Base-by-base conservation (phyloP, 2,113 vertebrate species). In the Anser cygnoides region DNA sequence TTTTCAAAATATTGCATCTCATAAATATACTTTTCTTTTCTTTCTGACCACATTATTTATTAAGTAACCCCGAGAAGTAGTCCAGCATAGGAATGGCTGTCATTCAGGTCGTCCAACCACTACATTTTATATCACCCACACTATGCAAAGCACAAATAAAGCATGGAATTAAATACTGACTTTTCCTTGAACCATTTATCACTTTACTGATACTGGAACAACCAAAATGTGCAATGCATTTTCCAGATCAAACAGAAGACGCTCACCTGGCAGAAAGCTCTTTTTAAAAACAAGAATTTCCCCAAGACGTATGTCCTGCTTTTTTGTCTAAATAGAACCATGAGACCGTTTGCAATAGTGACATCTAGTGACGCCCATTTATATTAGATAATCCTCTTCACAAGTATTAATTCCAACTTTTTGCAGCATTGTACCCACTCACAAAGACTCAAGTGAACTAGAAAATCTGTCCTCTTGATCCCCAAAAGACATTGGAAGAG, bases 281-380 rank as follows among this genome's bases (percentile, higher is more conserved):
- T 44, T 92, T 52, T 18, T 31, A 35, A 62, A 19, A 37, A 18
- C 22, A 63, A 50, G 2, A 20, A 50, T 39, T 73, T 86, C 33
- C 13, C 11, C 14, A 26, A 26, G 39, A 8, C 65, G 29, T 4
- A 8, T 9, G 26, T n/a, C 19, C 9, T 57, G 57, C 21, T 67
- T 25, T 87, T 92, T 50, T 31, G 28, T 16, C 37, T 61, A 41
- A 57, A 43, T 8, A 44, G 70, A 13, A 79, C 41, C 65, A 33
- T 44, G 25, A 92, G 92, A 75, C 35, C 2, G 4, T 81, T 95
- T 93, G 65, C 89, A 89, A 81, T 44, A 75, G 61, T 94, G 92
- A 96, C 95, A 91, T 89, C 93, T 96, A 92, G 92, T 91, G 93
- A 93, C 13, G 0, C 41, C 37, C 6, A 2, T 6, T 29, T 67